These are phyloP conservation scores for Nycticryphes semicollaris DNA, from an alignment of 2,113 vertebrate genomes.

Conservation along the genomic window DNA sequence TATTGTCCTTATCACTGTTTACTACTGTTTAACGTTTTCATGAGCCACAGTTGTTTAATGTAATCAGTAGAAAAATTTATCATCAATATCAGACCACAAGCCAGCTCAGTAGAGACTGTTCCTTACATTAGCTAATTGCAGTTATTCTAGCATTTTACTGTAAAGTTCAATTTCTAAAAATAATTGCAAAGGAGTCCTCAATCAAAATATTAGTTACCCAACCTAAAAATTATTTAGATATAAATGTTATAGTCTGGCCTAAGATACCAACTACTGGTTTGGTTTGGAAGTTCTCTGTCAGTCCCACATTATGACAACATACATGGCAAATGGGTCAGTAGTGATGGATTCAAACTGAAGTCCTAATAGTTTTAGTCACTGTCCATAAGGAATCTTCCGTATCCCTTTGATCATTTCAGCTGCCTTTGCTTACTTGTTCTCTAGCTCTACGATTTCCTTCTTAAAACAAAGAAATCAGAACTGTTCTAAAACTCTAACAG, in stretches of 20 bases:
- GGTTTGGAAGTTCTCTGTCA: not conserved
- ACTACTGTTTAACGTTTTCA: not conserved
- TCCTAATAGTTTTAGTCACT: not conserved
- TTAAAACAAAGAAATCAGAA: not conserved
- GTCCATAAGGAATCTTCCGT: not conserved
- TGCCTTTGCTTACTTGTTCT: not conserved
- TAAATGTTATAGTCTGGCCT: not conserved
- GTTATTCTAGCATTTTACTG: not conserved
- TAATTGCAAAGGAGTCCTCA: not conserved
- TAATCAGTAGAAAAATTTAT: conserved; percentile 4
- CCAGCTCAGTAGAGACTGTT: not conserved
- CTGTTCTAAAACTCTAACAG: not conserved
- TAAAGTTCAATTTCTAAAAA: not conserved
- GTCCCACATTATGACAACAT: not conserved
- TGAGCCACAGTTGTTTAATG: not conserved
- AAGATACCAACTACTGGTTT: not conserved
- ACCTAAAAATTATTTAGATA: not conserved
- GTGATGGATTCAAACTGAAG: not conserved
- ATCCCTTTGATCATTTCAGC: not conserved
- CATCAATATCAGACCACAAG: not conserved
- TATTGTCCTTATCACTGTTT: not conserved
- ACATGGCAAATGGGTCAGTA: not conserved
- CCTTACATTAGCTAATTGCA: not conserved
- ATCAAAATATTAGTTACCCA: not conserved
- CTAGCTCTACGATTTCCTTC: not conserved